A percentile compares a stretch with the other conserved stretches of the same genome.
These are phyloP conservation scores for Tauraco hartlaubi DNA, from an alignment of 2,797 vertebrate species.

Conservation along the genomic window DNA sequence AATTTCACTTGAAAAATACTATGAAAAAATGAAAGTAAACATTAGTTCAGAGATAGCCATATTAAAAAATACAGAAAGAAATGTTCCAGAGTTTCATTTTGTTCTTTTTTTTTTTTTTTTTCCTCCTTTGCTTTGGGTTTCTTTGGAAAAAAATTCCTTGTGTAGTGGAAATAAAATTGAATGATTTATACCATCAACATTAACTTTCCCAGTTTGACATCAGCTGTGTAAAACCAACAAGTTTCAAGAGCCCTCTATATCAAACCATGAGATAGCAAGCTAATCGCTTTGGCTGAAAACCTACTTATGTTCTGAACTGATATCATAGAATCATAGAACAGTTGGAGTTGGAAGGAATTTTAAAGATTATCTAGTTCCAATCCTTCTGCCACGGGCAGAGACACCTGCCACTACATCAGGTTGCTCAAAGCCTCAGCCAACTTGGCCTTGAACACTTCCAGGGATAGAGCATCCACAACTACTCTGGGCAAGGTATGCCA, in stretches of 20 bases:
- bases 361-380: too few species aligned
- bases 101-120: neutral
- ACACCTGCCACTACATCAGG: too few species aligned
- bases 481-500: too few species aligned
- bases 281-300: neutral
- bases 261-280: neutral
- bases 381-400: too few species aligned
- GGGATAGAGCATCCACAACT: too few species aligned
- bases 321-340: neutral
- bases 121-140: rapidly evolving
- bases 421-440: too few species aligned
- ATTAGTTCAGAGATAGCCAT: too few species aligned
- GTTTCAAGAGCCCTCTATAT: neutral
- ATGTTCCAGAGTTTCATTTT: neutral
- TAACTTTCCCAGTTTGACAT: rapidly evolving
- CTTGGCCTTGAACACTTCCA: too few species aligned
- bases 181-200: neutral
- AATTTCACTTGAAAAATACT: neutral
- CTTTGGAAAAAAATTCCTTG: rapidly evolving
- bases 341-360: too few species aligned
- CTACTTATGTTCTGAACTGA: neutral
- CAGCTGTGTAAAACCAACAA: neutral
- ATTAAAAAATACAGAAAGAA: neutral
- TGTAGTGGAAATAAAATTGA: neutral
- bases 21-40: neutral